phyloP scores from a whole-genome alignment of 2,113 vertebrate genomes.

The Mirounga angustirostris region DNA sequence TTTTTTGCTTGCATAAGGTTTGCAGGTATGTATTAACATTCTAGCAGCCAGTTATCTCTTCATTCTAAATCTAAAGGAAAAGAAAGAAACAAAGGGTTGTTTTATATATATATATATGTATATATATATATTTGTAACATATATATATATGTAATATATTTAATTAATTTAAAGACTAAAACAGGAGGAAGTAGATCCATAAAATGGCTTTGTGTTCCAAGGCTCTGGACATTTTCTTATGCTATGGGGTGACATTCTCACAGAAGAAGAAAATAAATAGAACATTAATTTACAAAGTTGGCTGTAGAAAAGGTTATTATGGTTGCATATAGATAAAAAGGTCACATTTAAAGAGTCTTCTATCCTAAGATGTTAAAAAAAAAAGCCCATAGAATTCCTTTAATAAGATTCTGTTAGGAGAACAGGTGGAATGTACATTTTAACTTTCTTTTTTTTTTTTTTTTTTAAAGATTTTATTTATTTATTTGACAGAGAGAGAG shows the following conservation, averaged over 20 bases:
- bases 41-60: not conserved
- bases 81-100: not conserved
- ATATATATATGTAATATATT: not conserved
- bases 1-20: not conserved
- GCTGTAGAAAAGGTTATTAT: not conserved
- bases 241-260: not conserved
- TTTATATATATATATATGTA: not conserved
- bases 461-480: too few species aligned
- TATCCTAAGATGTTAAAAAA: not conserved
- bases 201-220: not conserved
- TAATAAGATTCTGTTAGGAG: not conserved
- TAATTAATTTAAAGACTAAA: not conserved
- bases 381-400: not conserved
- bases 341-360: slow-evolving; percentile 24
- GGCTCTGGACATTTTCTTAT: not conserved
- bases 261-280: not conserved
- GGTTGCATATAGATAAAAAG: slow-evolving; percentile 7
- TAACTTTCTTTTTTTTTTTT: not conserved
- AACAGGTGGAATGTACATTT: not conserved
- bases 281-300: slow-evolving; percentile 31
- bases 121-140: not conserved
- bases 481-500: too few species aligned
- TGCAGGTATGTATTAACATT: not conserved
- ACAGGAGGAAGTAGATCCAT: not conserved
- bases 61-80: not conserved